Evolutionary conservation across 2,113 vertebrate species (phyloP).

Genomic region (Spermophilus dauricus): DNA sequence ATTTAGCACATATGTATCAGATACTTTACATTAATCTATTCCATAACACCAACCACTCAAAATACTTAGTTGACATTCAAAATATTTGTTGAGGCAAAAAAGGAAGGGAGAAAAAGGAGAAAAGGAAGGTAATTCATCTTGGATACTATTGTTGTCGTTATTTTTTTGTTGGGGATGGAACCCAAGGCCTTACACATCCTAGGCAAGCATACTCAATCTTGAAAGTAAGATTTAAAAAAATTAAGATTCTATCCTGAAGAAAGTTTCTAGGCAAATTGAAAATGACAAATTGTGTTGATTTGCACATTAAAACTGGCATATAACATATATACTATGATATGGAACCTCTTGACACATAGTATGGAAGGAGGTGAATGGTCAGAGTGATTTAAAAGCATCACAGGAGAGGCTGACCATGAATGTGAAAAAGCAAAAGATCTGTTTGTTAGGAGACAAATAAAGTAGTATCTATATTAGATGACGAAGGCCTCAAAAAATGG

Average conservation of each 20-base stretch:
- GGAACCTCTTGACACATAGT: not conserved
- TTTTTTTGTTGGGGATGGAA: too few species aligned
- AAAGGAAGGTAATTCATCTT: not conserved
- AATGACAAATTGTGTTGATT: not conserved
- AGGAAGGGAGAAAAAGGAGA: not conserved
- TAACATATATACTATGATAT: not conserved
- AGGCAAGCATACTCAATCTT: not conserved
- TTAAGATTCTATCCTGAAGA: not conserved
- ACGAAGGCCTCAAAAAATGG: not conserved
- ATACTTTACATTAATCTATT: not conserved
- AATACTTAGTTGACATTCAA: not conserved
- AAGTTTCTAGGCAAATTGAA: slow-evolving; percentile 27
- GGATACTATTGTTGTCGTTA: not conserved
- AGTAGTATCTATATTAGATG: not conserved
- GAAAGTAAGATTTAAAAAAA: slow-evolving; percentile 14
- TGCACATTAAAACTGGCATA: slow-evolving; percentile 11
- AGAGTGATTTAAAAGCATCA: not conserved
- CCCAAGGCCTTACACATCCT: too few species aligned
- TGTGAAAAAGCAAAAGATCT: not conserved
- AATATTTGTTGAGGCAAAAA: slow-evolving; percentile 35
- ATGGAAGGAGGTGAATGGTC: not conserved
- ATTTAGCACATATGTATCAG: not conserved
- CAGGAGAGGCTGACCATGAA: not conserved
- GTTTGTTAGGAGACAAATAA: not conserved
- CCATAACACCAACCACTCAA: not conserved